Percentiles rank a stretch among this genome's conserved stretches.
Conservation (phyloP, 2,797 vertebrate species). For the Myotis pilosus region DNA sequence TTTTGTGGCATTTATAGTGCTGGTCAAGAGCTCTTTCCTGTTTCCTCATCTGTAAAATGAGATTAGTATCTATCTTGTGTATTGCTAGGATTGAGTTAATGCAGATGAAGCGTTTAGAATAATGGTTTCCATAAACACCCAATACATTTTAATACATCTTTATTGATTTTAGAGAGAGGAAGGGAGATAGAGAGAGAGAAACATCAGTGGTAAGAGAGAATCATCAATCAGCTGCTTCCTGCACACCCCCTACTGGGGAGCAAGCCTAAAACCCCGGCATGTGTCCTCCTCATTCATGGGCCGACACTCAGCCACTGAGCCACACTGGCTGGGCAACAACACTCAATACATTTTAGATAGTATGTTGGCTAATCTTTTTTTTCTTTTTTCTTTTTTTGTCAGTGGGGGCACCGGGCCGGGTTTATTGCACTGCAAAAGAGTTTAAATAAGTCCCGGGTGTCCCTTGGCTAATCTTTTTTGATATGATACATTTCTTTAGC, state of each 20-base stretch:
- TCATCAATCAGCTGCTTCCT: no score
- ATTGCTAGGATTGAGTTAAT: background rate
- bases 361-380: background rate
- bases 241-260: no score
- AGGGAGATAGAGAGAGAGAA: no score
- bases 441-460: slow-evolving; percentile 77
- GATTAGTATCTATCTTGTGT: background rate
- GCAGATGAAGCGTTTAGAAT: background rate
- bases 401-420: slow-evolving; percentile 64
- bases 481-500: background rate
- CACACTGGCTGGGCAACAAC: background rate
- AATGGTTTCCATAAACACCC: background rate
- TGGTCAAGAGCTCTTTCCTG: background rate
- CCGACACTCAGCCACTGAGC: no score
- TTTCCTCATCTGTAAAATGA: background rate
- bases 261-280: no score
- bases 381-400: background rate
- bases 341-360: background rate
- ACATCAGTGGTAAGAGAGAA: no score
- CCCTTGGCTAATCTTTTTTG: background rate
- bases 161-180: no score
- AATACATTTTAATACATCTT: background rate
- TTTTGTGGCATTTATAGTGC: background rate
- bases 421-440: slow-evolving; percentile 82
- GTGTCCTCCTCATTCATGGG: no score